These are phyloP conservation scores for Caenorhabditis sp. DNA, from an alignment of 2,888 invertebrate genomes.

Conservation along the genomic window DNA sequence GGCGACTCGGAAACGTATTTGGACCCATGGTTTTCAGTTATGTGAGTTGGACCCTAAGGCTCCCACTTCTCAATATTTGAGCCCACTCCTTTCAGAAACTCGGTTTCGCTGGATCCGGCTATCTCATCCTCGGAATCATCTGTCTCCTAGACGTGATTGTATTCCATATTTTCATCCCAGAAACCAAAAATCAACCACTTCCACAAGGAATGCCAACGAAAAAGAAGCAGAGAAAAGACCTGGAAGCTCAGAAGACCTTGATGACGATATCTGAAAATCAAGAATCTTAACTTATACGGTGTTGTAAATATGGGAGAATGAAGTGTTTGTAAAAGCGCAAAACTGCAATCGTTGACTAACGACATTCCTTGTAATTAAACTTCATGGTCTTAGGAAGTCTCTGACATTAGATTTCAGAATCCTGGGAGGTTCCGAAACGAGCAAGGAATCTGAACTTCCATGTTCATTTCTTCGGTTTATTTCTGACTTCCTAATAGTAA, in stretches of 20 bases:
- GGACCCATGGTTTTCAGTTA: constrained; percentile 74
- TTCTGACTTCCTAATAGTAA: no score
- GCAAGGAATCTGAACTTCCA: no score
- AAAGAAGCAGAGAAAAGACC: constrained; percentile 33
- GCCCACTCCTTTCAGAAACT: constrained; percentile 44
- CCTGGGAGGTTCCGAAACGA: no score
- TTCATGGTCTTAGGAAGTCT: no score
- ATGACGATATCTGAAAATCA: constrained; percentile 46
- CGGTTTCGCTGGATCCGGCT: constrained; percentile 63
- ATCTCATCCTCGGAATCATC: constrained; percentile 65
- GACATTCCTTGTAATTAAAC: no score
- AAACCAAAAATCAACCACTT: constrained; percentile 70
- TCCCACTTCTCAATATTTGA: no score
- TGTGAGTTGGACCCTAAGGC: no score
- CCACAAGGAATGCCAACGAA: constrained; percentile 62
- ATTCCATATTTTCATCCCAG: constrained; percentile 71
- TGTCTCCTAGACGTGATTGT: constrained; percentile 64
- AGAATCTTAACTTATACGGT: constrained; percentile 2
- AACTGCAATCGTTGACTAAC: no score
- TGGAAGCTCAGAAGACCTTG: constrained; percentile 21
- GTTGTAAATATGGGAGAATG: neutral
- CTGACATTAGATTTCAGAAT: no score
- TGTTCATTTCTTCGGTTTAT: no score
- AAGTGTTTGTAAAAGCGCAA: constrained; percentile 1
- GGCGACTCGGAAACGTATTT: constrained; percentile 72